A percentile compares a stretch with the other conserved stretches of the same genome.
These are phyloP conservation scores for Rhynchonycteris naso DNA, from an alignment of 2,797 vertebrate genomes.

Conservation along the genomic window DNA sequence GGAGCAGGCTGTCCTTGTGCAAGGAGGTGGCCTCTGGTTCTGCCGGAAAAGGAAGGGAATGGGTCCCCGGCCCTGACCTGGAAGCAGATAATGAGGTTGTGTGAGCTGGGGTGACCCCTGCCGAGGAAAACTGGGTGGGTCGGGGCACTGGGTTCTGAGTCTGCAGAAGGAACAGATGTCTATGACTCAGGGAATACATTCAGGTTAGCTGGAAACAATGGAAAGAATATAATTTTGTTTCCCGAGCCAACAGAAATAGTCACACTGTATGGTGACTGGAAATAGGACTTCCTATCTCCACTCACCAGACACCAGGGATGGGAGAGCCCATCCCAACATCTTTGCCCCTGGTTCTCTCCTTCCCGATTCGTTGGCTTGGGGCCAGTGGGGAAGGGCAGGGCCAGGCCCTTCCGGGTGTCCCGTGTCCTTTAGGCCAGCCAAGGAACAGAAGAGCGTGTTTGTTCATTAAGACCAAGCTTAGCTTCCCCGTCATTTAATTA, in stretches of 20 bases:
- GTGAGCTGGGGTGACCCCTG: too few species aligned
- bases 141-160: not conserved
- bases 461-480: not conserved
- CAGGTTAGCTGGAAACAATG: not conserved
- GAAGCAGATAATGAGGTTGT: not conserved
- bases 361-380: not conserved
- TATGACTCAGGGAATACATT: accelerated
- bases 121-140: not conserved
- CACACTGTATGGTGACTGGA: accelerated
- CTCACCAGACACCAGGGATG: not conserved
- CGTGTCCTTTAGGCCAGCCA: not conserved
- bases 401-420: not conserved
- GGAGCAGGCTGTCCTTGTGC: accelerated
- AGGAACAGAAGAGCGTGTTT: not conserved
- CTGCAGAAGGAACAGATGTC: not conserved
- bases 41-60: accelerated
- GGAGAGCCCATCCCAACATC: accelerated
- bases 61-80: too few species aligned
- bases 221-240: accelerated
- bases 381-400: not conserved
- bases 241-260: accelerated
- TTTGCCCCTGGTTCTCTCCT: not conserved
- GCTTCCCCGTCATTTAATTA: slow-evolving; percentile 59
- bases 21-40: not conserved
- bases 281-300: not conserved